Conservation (phyloP, 2,888 invertebrate species). For the Drosophila dives region DNA sequence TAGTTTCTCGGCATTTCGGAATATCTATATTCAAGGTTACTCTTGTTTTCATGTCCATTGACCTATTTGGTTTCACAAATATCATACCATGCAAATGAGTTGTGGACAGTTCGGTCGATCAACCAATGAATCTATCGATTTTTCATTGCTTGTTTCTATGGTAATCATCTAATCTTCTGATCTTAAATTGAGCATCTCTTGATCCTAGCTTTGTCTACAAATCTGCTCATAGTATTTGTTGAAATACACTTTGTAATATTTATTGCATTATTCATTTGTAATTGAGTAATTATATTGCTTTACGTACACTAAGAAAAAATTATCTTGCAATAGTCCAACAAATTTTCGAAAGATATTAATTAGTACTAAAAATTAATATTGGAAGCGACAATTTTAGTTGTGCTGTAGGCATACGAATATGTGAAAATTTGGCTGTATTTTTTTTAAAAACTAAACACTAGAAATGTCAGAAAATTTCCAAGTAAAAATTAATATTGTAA, state of each 20-base stretch:
- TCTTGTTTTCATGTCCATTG: slow-evolving; percentile 80
- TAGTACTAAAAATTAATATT: not conserved
- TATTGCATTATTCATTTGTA: not conserved
- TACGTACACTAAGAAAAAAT: not conserved
- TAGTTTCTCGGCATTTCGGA: slow-evolving; percentile 30
- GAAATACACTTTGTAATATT: not conserved
- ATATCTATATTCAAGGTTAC: slow-evolving; percentile 74
- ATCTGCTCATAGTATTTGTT: not conserved
- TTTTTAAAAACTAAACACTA: not conserved
- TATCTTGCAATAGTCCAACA: not conserved
- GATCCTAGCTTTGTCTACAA: not conserved
- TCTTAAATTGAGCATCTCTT: not conserved
- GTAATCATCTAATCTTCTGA: not conserved
- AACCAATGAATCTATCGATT: not conserved
- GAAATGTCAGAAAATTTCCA: not conserved
- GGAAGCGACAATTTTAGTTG: not conserved
- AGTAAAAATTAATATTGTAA: too few species aligned
- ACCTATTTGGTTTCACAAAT: slow-evolving; percentile 73
- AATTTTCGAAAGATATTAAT: not conserved
- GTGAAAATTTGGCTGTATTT: not conserved
- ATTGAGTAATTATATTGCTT: not conserved
- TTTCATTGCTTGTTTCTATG: not conserved
- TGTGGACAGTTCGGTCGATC: slow-evolving; percentile 19
- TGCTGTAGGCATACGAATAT: not conserved
- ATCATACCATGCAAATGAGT: slow-evolving; percentile 61